phyloP scores from a whole-genome alignment of 2,113 vertebrate species.

The Carassius auratus region DNA sequence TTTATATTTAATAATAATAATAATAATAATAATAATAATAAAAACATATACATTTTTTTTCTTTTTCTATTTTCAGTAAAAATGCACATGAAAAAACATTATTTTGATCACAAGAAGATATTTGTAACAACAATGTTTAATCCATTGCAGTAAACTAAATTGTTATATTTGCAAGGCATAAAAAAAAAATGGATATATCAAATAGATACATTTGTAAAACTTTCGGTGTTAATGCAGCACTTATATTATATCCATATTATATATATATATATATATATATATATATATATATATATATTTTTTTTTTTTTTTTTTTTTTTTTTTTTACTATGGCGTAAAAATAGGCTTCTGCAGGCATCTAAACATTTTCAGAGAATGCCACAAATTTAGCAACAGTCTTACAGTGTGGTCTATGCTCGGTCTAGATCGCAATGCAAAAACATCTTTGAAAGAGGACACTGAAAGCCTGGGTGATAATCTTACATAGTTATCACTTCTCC shows the following conservation, averaged over 20 bases:
- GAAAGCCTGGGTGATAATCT: conserved; percentile 24
- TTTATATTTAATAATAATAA: too few species aligned
- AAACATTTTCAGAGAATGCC: background rate
- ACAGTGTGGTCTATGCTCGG: background rate
- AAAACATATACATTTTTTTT: too few species aligned
- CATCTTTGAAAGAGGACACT: background rate
- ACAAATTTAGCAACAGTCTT: background rate
- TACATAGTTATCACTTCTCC: conserved; percentile 43
- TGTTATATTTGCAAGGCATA: background rate
- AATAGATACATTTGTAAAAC: background rate
- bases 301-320: too few species aligned
- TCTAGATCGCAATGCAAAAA: background rate
- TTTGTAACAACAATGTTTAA: background rate
- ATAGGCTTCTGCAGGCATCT: background rate
- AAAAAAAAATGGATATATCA: background rate
- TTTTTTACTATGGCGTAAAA: background rate
- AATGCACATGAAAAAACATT: too few species aligned
- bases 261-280: too few species aligned
- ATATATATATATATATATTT: too few species aligned
- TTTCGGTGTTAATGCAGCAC: background rate
- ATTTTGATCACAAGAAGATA: background rate
- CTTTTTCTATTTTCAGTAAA: too few species aligned
- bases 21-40: too few species aligned
- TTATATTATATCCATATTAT: background rate
- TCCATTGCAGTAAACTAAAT: background rate